Percentiles rank a stretch among this genome's conserved stretches.
phyloP scores from a whole-genome alignment of 2,888 invertebrate genomes.

The Archips crataeganus region DNA sequence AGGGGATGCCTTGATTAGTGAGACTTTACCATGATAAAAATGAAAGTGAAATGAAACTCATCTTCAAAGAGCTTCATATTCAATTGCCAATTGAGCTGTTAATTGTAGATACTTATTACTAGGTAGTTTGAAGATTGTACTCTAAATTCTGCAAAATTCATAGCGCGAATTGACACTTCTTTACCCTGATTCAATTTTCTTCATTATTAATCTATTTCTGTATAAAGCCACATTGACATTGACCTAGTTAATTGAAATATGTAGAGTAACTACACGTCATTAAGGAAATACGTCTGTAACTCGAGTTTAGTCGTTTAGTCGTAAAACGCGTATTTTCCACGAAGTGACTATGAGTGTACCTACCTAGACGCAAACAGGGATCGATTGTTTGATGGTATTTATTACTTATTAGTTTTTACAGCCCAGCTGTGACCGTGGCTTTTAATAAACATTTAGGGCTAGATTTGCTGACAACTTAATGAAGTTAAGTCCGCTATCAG shows the following conservation, averaged over 20 bases:
- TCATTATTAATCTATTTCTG: background rate
- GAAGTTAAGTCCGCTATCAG: no score
- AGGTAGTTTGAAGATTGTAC: no score
- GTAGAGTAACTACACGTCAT: slow-evolving; percentile 9
- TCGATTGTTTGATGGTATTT: background rate
- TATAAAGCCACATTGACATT: slow-evolving; percentile 17
- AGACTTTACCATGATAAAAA: no score
- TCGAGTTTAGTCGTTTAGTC: background rate
- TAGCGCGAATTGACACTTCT: background rate
- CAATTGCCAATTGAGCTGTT: no score
- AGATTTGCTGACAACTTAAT: no score
- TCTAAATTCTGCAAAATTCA: background rate
- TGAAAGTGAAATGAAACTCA: no score
- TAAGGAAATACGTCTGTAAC: slow-evolving; percentile 10
- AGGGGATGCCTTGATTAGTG: no score
- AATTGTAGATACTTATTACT: no score
- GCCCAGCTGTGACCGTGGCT: no score
- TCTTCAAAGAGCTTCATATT: no score
- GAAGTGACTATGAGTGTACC: background rate
- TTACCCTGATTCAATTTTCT: background rate
- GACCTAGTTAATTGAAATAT: slow-evolving; percentile 20
- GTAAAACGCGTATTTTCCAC: slow-evolving; percentile 1
- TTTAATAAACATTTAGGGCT: no score
- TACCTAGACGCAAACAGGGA: background rate
- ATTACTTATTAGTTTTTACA: background rate